Evolutionary conservation across 2,113 vertebrate genomes (phyloP), one percentile per base, ranked within the genome.

Genomic region (Thymallus thymallus): DNA sequence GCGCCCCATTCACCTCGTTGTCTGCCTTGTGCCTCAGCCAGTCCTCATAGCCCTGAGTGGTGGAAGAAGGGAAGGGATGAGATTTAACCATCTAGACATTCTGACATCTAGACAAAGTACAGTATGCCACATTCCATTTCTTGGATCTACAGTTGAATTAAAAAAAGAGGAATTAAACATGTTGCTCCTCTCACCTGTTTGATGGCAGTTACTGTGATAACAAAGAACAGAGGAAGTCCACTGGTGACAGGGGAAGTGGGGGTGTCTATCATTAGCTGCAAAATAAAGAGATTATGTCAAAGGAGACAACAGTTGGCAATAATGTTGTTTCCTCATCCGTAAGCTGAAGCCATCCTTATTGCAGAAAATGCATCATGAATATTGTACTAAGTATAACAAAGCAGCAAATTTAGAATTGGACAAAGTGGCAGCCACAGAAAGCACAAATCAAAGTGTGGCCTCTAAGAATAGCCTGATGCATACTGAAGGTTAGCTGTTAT

Each of bases 1-100:
- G 97, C 79, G 97, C 97, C 71, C 96, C 95, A 0, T 99, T 99
- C 69, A 99, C 97, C 93, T 99, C 98, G 74, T 98, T 99, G 91
- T 99, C 98, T 4, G 97, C 96, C 84, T 97, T 99, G 88, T 99
- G 97, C 63, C 98, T 93, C 77, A 99, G 92, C 97, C 97, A 99
- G 76, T 99, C 98, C 90, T 99, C 97, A 75, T 97, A 99, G 70
- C 98, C 98, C 98, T 99, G 35, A 0, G 10, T 56, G 65, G 18
- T 20, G 69, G 23, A 30, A 16, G 32, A 5, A 26, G 55, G 73
- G 51, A 55, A n/a, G n/a, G 6, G 2, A 60, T 22, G n/a, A n/a
- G n/a, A 22, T 22, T 60, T 22, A 60, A 60, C 56, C 56, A 60
- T 22, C 9, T 7, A 60, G 20, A 23, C n/a, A 22, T 16, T 60